Conservation (phyloP, 2,888 invertebrate genomes). For the Volucella inanis region DNA sequence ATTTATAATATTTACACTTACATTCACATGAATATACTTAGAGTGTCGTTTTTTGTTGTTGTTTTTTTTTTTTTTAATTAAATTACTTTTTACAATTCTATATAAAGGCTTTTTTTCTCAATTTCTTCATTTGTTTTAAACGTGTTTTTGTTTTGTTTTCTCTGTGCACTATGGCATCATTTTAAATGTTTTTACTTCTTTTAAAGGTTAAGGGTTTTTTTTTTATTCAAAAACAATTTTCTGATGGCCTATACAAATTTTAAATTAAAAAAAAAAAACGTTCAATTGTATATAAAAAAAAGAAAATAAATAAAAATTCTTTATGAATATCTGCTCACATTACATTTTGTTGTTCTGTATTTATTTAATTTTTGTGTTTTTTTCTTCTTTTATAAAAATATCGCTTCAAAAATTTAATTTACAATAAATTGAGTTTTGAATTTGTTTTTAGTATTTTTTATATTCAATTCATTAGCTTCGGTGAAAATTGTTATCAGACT, state of each 20-base stretch:
- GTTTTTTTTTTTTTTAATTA: conserved; percentile 49
- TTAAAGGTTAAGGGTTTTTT: conserved; percentile 17
- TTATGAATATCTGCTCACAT: conserved; percentile 24
- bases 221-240: conserved; percentile 5
- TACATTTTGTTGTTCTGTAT: neutral
- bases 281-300: neutral
- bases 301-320: conserved; percentile 23
- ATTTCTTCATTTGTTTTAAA: conserved; percentile 31
- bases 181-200: conserved; percentile 30
- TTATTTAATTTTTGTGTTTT: neutral
- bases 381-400: conserved; percentile 35
- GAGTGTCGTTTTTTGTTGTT: conserved; percentile 22
- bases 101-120: conserved; percentile 72
- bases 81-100: conserved; percentile 70
- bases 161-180: too few relatives aligned
- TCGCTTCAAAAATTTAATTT: conserved; percentile 37
- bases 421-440: conserved; percentile 43
- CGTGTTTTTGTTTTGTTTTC: conserved; percentile 9
- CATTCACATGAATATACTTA: conserved; percentile 65
- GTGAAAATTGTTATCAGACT: conserved; percentile 70
- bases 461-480: conserved; percentile 68
- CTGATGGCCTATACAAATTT: conserved; percentile 5
- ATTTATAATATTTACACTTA: conserved; percentile 70
- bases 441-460: conserved; percentile 26
- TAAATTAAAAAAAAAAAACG: conserved; percentile 6